Base-by-base conservation (phyloP, 2,888 invertebrate species). In the Tachina grossa region DNA sequence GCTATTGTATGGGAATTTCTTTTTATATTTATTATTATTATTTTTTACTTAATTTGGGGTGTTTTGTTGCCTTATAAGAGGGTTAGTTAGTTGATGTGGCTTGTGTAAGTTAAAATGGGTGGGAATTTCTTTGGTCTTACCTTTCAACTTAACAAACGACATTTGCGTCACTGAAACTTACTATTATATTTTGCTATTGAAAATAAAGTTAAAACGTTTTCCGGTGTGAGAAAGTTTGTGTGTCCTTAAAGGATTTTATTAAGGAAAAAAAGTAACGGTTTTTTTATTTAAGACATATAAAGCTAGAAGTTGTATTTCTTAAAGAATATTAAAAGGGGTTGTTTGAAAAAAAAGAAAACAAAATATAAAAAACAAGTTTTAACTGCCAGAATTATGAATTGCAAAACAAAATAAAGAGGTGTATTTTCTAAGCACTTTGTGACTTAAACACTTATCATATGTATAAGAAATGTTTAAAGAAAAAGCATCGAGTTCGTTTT, bases 21-120 rank as follows among this genome's bases (percentile, higher is more conserved):
- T 9, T 49, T 31, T 31, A 2, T 22, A 41, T 43, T 72, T 19
- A n/a, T 63, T 49, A 8, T 39, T 53, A 0, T 55, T 63, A 1
- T 9, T 53, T 14, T 22, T 19, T 51, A n/a, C 13, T 9, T 11
- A 66, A 57, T 68, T 85, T 77, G 74, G 84, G 84, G 84, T 85
- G 81, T 84, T 83, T 83, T 76, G 63, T 51, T 81, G 22, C 16
- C 59, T 45, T 65, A 13, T 22, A 78, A 71, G 83, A 75, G 77
- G 83, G 89, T 89, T 71, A 57, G 59, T 47, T 63, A 63, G 51
- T 65, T 72, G 39, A 65, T 83, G 85, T 59, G 85, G 85, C 85
- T 71, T 79, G 39, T 85, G 81, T 78, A 89, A 88, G 90, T 91
- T 90, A 90, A 90, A 91, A 91, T 91, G 92, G 91, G 91, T 91